These are phyloP conservation scores for Premnoplex brunnescens DNA, from an alignment of 2,797 vertebrate species.

Conservation along the genomic window DNA sequence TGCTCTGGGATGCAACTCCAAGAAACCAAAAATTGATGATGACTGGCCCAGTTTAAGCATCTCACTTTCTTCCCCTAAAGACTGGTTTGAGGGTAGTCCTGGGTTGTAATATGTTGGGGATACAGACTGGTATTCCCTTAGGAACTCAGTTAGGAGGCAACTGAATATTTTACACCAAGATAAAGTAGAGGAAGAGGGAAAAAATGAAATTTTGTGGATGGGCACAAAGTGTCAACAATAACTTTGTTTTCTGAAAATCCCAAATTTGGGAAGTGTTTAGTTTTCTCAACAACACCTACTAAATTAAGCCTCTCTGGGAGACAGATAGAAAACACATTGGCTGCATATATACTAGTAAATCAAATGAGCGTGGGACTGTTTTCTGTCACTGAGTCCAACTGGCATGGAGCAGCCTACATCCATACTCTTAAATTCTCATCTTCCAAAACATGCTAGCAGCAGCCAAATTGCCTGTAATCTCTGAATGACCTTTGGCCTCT, in stretches of 20 bases:
- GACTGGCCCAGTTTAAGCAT: not conserved
- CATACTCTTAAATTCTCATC: constrained; percentile 31
- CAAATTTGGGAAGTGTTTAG: not conserved
- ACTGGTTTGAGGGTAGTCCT: not conserved
- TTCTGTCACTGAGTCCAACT: constrained; percentile 56
- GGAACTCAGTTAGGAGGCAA: not conserved
- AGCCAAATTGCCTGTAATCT: constrained; percentile 53
- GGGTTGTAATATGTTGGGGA: not conserved
- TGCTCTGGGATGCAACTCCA: fast-evolving
- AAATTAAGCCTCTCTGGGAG: not conserved
- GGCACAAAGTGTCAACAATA: not conserved
- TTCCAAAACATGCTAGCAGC: constrained; percentile 22
- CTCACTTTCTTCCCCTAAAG: not conserved
- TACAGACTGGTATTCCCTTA: not conserved
- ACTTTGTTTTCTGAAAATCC: not conserved
- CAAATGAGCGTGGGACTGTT: constrained; percentile 21
- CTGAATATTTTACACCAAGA: not conserved
- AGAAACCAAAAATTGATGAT: not conserved
- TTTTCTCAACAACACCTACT: constrained; percentile 36
- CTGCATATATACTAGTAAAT: constrained; percentile 29
- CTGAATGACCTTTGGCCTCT: constrained; percentile 20
- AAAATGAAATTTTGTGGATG: not conserved
- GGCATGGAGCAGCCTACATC: constrained; percentile 16
- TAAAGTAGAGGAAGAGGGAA: not conserved
- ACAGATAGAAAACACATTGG: not conserved